Percentiles rank a stretch among this genome's conserved stretches.
Evolutionary conservation across 2,113 vertebrate species (phyloP).

Genomic region (Bolborhynchus lineola): DNA sequence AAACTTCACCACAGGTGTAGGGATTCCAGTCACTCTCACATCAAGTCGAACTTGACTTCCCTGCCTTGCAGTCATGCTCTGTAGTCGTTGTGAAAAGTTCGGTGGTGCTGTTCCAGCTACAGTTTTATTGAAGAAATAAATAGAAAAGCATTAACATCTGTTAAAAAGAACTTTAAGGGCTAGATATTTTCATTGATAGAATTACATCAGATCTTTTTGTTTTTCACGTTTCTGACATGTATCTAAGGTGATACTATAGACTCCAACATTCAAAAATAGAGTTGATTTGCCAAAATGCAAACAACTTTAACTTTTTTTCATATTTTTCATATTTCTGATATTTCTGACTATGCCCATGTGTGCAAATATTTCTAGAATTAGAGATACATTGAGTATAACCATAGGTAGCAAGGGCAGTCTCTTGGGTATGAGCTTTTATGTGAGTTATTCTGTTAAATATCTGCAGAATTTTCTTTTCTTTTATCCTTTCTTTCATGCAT

Average conservation of each 20-base stretch:
- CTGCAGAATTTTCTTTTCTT: background rate
- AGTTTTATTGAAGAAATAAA: constrained; percentile 6
- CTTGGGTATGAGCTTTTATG: background rate
- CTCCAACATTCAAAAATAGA: background rate
- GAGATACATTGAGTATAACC: background rate
- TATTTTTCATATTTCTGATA: background rate
- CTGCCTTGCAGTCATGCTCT: constrained; percentile 91
- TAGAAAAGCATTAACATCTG: background rate
- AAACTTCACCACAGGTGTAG: constrained; percentile 96
- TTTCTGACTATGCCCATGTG: background rate
- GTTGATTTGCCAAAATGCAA: background rate
- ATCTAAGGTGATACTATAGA: background rate
- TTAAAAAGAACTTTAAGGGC: background rate
- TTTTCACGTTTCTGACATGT: background rate
- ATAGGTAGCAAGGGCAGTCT: background rate
- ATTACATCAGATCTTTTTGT: background rate
- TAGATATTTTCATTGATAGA: background rate
- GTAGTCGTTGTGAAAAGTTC: constrained; percentile 92
- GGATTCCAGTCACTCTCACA: constrained; percentile 93
- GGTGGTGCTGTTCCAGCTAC: constrained; percentile 92
- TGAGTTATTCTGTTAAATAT: background rate
- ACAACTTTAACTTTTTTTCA: background rate
- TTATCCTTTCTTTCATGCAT: background rate
- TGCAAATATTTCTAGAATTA: background rate
- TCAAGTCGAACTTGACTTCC: constrained; percentile 95